These are phyloP conservation scores for Ophion costatus DNA, from an alignment of 2,888 invertebrate genomes.

Conservation along the genomic window DNA sequence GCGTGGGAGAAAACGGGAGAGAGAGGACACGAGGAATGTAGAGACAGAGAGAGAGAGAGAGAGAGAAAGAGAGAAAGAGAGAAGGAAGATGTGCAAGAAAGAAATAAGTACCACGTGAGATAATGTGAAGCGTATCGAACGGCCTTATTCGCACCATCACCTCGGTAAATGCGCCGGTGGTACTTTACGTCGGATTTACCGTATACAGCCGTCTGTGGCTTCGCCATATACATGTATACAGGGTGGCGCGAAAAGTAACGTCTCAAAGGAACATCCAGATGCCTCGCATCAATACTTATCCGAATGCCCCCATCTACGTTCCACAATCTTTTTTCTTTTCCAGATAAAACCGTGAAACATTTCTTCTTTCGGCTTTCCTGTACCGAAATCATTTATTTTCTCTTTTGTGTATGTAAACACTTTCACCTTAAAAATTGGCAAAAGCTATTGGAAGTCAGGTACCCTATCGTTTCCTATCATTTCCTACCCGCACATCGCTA, in stretches of 20 bases:
- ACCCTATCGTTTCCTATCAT: too few species aligned
- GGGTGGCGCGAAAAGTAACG: neutral
- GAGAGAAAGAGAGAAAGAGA: constrained; percentile 45
- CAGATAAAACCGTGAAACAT: too few species aligned
- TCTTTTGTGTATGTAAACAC: too few species aligned
- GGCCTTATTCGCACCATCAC: constrained; percentile 70
- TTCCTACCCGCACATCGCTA: too few species aligned
- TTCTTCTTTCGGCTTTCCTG: too few species aligned
- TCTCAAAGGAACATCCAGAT: neutral
- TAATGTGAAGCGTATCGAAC: constrained; percentile 66
- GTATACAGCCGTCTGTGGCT: constrained; percentile 44
- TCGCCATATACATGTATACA: constrained; percentile 15
- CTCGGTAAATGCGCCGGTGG: constrained; percentile 57
- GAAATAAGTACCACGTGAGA: constrained; percentile 55
- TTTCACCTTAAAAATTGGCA: too few species aligned
- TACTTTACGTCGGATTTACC: constrained; percentile 67
- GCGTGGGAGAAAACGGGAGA: constrained; percentile 24
- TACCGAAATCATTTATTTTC: too few species aligned
- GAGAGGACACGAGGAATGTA: constrained; percentile 16
- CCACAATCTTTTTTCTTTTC: too few species aligned
- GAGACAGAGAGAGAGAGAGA: constrained; percentile 39
- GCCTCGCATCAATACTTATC: too few species aligned
- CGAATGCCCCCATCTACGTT: too few species aligned
- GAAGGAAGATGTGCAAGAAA: constrained; percentile 38
- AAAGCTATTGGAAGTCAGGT: too few species aligned